A percentile compares a stretch with the other conserved stretches of the same genome.
phyloP scores from a whole-genome alignment of 2,888 invertebrate species.

The Sminthurinus aureus region DNA sequence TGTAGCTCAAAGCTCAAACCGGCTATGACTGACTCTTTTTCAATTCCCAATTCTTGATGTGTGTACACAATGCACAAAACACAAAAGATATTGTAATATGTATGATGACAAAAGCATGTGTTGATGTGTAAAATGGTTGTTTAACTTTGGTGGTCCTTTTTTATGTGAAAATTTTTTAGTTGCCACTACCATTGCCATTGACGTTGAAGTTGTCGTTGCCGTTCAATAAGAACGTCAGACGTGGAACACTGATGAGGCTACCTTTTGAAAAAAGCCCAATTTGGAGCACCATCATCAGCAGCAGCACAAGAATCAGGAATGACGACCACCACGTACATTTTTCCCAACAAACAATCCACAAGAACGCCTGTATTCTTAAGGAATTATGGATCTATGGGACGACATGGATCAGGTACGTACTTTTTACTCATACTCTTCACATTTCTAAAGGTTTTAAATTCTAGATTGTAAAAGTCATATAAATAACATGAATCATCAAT shows the following conservation, averaged over 20 bases:
- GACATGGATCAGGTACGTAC: conserved; percentile 51
- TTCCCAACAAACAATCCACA: conserved; percentile 54
- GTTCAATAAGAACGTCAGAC: conserved; percentile 19
- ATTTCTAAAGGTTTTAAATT: background rate
- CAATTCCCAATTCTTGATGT: background rate
- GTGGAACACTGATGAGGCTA: conserved; percentile 41
- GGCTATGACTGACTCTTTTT: background rate
- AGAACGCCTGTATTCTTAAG: conserved; percentile 56
- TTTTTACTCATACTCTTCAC: background rate
- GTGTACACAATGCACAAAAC: background rate
- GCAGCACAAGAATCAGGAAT: conserved; percentile 36
- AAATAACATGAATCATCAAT: background rate
- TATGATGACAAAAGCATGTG: background rate
- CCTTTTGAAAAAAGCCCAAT: conserved; percentile 22
- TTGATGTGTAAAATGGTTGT: conserved; percentile 7
- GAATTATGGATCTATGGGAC: conserved; percentile 57
- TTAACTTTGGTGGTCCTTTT: conserved; percentile 33
- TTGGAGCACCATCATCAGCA: conserved; percentile 14
- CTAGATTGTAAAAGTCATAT: background rate
- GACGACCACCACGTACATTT: conserved; percentile 57
- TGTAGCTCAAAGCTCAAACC: background rate
- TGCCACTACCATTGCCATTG: background rate
- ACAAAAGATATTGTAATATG: background rate
- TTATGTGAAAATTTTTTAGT: background rate
- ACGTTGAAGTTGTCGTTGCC: background rate